Conservation (phyloP, 1,140 invertebrate species). For the Aphis craccivora region DNA sequence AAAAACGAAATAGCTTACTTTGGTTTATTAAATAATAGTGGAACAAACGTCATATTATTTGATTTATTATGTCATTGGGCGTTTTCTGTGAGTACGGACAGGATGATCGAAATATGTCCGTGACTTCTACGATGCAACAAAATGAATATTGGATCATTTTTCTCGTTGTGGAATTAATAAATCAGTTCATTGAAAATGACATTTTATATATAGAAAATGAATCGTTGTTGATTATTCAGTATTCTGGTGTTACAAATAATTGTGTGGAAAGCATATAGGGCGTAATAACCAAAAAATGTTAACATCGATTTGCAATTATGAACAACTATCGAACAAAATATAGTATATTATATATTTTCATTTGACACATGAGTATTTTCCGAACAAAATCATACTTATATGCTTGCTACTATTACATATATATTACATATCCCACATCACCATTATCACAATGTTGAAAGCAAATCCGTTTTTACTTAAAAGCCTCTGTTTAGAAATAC, state of each 20-base stretch:
- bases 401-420: background rate
- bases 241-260: slow-evolving; percentile 22
- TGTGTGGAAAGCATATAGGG: background rate
- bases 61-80: background rate
- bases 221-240: slow-evolving; percentile 19
- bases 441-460: background rate
- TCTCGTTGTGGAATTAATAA: background rate
- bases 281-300: background rate
- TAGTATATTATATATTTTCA: background rate
- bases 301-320: background rate
- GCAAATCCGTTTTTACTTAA: background rate
- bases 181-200: slow-evolving; percentile 16
- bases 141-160: slow-evolving; percentile 25
- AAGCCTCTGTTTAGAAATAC: background rate
- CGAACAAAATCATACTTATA: background rate
- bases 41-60: background rate
- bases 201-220: background rate
- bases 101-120: background rate
- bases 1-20: background rate
- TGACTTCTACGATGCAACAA: background rate
- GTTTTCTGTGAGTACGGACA: background rate
- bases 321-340: background rate
- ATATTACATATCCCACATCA: background rate
- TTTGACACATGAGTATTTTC: background rate
- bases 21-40: background rate